A percentile compares a stretch with the other conserved stretches of the same genome.
phyloP scores from a whole-genome alignment of 2,888 invertebrate species.

The Helicoverpa assulta region DNA sequence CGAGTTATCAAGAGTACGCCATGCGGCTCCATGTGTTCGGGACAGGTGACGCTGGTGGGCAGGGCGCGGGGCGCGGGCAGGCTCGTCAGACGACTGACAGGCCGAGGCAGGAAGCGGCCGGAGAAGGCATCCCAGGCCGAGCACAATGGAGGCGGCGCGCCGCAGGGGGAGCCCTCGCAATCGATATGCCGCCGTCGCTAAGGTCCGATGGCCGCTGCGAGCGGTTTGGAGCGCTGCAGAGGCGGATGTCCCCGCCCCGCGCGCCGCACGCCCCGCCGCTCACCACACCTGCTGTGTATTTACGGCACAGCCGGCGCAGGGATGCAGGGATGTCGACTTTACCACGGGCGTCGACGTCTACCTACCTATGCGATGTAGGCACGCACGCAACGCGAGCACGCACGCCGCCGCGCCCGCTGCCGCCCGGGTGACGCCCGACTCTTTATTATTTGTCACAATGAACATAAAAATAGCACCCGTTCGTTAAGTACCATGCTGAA shows the following conservation, averaged over 20 bases:
- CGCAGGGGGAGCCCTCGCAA: conserved; percentile 90
- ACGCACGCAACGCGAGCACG: conserved; percentile 70
- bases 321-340: conserved; percentile 87
- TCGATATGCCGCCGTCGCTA: conserved; percentile 90
- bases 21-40: conserved; percentile 71
- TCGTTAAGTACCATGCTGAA: conserved; percentile 69
- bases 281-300: conserved; percentile 89
- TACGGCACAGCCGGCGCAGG: conserved; percentile 83
- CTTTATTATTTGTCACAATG: conserved; percentile 83
- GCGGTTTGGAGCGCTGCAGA: conserved; percentile 88
- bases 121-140: conserved; percentile 88
- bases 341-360: conserved; percentile 80
- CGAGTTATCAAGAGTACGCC: conserved; percentile 54
- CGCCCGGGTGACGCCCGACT: conserved; percentile 78
- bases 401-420: conserved; percentile 68
- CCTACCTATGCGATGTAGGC: conserved; percentile 69
- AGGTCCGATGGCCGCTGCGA: conserved; percentile 90
- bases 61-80: conserved; percentile 67
- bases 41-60: conserved; percentile 83
- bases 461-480: conserved; percentile 81
- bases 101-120: conserved; percentile 86
- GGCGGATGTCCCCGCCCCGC: conserved; percentile 86
- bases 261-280: conserved; percentile 75
- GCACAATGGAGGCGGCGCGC: conserved; percentile 88
- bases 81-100: conserved; percentile 73